Base-by-base conservation (phyloP, 2,797 vertebrate species). In the Cirrhinus mrigala region DNA sequence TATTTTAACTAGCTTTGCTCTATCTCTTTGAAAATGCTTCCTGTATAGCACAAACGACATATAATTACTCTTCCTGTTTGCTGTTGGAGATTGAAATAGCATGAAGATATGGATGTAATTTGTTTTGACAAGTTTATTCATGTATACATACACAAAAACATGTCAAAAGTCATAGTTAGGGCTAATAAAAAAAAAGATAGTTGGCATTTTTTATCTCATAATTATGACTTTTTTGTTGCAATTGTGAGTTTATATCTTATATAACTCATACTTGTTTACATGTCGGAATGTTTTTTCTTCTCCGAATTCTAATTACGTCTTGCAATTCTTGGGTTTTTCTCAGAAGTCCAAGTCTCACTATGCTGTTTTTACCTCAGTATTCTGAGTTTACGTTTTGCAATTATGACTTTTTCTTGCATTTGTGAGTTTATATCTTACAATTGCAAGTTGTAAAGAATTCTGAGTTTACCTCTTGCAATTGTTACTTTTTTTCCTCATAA, bases 111-210 rank as follows among this genome's bases (percentile, higher is more conserved):
- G 20, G 52, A 54, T 48, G 22, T 15, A 7, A 14, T 70, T 84
- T 76, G 29, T 14, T 54, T 77, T 12, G 71, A 50, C 58, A 14
- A 52, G 79, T 84, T 76, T 76, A 50, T 46, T 52, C 71, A 68
- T 37, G 44, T 22, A 80, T 46, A 56, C 15, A 84, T 46, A 74
- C 11, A 11, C 50, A 69, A 27, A 80, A 3, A 50, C 46, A 80
- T 44, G 8, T 22, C 50, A 15, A 40, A 86, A 71, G 44, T 58
- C 54, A 40, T 24, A 16, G 37, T 76, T 76, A 24, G 0, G 50
- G 33, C 81, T 33, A 18, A 33, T 33, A 20, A 66, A 9, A 33
- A 33, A 3, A 66, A 66, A 4, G 24, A 3, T 18, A 66, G 8
- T 66, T 18, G 15, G 0, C 0, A 18, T 0, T 66, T 66, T 66